Conservation (phyloP, 2,113 vertebrate species). For the Alosa alosa region DNA sequence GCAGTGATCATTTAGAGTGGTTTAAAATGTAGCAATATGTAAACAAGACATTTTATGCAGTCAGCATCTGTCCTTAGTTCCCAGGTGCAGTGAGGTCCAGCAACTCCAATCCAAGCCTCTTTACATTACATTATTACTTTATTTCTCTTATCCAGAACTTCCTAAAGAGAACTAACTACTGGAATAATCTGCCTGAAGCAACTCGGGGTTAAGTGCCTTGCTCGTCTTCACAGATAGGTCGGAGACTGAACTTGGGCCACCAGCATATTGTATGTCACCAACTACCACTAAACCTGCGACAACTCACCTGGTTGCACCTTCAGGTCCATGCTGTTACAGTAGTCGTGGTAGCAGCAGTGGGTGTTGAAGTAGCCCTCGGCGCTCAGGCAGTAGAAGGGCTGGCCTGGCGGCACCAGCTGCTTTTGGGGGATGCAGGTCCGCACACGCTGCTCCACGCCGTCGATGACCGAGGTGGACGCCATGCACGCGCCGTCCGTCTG, state of each 20-base stretch:
- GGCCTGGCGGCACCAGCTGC: constrained; percentile 82
- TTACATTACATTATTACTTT: too few relatives aligned
- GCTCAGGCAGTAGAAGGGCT: constrained; percentile 89
- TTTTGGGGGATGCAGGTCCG: constrained; percentile 84
- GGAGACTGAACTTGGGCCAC: too few relatives aligned
- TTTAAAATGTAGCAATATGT: neutral
- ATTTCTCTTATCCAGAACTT: too few relatives aligned
- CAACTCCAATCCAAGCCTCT: too few relatives aligned
- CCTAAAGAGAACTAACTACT: too few relatives aligned
- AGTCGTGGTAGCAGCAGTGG: constrained; percentile 93
- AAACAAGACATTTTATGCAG: neutral
- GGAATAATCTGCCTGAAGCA: too few relatives aligned
- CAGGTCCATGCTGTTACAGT: constrained; percentile 92
- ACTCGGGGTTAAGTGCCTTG: too few relatives aligned
- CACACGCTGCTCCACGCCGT: constrained; percentile 79
- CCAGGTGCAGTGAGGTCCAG: neutral
- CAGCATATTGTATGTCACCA: too few relatives aligned
- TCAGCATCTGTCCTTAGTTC: neutral
- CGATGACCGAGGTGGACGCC: constrained; percentile 85
- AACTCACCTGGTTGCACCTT: constrained; percentile 81
- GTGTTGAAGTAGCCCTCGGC: constrained; percentile 87
- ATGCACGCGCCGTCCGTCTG: constrained; percentile 93
- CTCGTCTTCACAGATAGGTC: too few relatives aligned
- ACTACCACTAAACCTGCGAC: too few relatives aligned
- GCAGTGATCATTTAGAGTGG: too few relatives aligned